Evolutionary conservation across 1,140 invertebrate genomes (phyloP).

Genomic region (Calliopsis andreniformis): DNA sequence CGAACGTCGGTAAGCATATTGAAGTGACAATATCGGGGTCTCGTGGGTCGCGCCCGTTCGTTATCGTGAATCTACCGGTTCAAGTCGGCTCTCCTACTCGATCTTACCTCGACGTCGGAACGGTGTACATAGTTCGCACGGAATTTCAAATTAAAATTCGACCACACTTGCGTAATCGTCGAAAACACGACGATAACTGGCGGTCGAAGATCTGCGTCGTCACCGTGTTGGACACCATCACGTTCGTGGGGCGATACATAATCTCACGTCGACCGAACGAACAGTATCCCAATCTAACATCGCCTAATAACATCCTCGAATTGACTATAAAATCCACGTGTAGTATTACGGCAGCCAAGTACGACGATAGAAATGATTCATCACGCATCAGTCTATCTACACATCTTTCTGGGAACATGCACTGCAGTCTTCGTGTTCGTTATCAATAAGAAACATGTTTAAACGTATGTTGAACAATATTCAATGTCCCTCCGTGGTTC

Average conservation of each 20-base stretch:
- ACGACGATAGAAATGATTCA: conserved; percentile 43
- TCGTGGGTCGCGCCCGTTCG: conserved; percentile 26
- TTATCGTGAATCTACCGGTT: conserved; percentile 42
- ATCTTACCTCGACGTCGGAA: conserved; percentile 39
- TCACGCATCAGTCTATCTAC: conserved; percentile 37
- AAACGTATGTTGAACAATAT: neutral
- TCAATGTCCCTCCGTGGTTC: neutral
- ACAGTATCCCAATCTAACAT: conserved; percentile 13
- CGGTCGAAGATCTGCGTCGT: neutral
- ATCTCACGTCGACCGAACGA: conserved; percentile 28
- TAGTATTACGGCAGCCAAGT: conserved; percentile 36
- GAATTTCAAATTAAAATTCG: conserved; percentile 50
- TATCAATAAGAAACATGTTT: conserved; percentile 45
- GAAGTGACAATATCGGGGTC: conserved; percentile 59
- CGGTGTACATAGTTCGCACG: conserved; percentile 15
- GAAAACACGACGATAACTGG: no score
- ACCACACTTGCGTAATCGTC: neutral
- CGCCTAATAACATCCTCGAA: conserved; percentile 38
- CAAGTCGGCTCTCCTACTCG: conserved; percentile 33
- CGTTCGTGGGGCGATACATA: no score
- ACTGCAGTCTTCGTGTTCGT: conserved; percentile 53
- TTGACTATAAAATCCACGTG: conserved; percentile 67
- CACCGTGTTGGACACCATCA: no score
- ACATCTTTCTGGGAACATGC: conserved; percentile 49
- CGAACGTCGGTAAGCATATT: conserved; percentile 58